Base-by-base conservation (phyloP, 2,888 invertebrate species). In the Xanthostigma xanthostigma region DNA sequence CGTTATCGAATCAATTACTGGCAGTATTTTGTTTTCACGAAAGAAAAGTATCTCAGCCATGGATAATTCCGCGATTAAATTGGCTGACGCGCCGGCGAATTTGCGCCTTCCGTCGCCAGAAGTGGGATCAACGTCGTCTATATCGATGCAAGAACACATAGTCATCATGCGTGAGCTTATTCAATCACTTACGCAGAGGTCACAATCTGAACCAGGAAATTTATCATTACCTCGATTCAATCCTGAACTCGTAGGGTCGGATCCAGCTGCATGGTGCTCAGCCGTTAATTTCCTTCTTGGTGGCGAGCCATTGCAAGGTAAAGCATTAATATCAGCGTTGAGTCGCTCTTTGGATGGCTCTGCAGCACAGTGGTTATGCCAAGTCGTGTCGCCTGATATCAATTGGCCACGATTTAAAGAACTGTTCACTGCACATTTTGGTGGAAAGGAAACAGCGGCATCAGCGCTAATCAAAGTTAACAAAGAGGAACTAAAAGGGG, bases 261-360 rank as follows among this genome's bases (percentile, higher is more conserved):
- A 49, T 33, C 11, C 43, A 13, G 17, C 39, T 10, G 27, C 50
- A 9, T 50, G 50, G 50, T 49, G 45, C 27, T 37, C 42, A 34
- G 49, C 49, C 8, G 49, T 46, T 8, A 44, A 50, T 44, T 27
- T 51, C 33, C 45, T 49, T n/a, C 13, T 53, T 36, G 36, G 9
- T 3, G 53, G 48, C 46, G 36, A 53, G 8, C 41, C 43, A 9
- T 27, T 49, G 36, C 36, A 35, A 13, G 48, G 49, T 42, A 48
- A 49, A 44, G 35, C 48, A 14, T 33, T 51, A 27, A 48, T 49
- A n/a, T 49, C 50, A 14, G 48, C 42, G 8, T 36, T 50, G 9
- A 51, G 51, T 36, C 17, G 36, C 14, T 44, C 46, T 43, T 33
- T 48, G 37, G 35, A 49, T 39, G 52, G 49, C 10, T 47, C 46